Evolutionary conservation across 2,888 invertebrate genomes (phyloP).

Genomic region (Tenodera sinensis): DNA sequence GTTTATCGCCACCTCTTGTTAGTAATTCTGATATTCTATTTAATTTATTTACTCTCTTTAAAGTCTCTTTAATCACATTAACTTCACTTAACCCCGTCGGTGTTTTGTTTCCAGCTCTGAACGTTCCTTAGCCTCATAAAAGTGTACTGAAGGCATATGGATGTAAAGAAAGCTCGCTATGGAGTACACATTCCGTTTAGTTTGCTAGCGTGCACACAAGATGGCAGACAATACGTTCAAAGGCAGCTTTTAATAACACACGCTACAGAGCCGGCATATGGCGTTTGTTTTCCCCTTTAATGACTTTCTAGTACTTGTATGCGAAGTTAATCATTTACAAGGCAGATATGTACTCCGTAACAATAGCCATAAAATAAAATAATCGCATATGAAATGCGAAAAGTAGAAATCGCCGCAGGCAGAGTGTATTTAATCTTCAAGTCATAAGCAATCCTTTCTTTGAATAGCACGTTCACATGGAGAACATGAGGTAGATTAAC

Average conservation of each 20-base stretch:
- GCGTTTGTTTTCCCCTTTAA: neutral
- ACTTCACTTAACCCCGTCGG: neutral
- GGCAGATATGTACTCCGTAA: neutral
- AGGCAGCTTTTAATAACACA: neutral
- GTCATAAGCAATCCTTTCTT: neutral
- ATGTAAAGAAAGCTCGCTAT: neutral
- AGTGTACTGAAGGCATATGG: neutral
- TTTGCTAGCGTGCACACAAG: neutral
- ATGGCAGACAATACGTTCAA: neutral
- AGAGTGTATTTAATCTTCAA: neutral
- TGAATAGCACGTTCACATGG: neutral
- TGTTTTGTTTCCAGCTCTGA: too few relatives aligned
- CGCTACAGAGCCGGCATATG: neutral
- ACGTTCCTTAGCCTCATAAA: too few relatives aligned
- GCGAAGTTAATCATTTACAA: neutral
- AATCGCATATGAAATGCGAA: neutral
- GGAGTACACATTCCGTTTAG: neutral
- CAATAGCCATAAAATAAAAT: neutral
- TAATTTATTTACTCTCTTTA: too few relatives aligned
- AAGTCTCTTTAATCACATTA: neutral
- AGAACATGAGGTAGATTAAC: neutral
- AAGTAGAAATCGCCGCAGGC: neutral
- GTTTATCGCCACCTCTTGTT: too few relatives aligned
- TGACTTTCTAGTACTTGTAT: neutral
- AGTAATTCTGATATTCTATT: too few relatives aligned